phyloP scores from a whole-genome alignment of 2,888 invertebrate genomes.

The Spodoptera exigua region DNA sequence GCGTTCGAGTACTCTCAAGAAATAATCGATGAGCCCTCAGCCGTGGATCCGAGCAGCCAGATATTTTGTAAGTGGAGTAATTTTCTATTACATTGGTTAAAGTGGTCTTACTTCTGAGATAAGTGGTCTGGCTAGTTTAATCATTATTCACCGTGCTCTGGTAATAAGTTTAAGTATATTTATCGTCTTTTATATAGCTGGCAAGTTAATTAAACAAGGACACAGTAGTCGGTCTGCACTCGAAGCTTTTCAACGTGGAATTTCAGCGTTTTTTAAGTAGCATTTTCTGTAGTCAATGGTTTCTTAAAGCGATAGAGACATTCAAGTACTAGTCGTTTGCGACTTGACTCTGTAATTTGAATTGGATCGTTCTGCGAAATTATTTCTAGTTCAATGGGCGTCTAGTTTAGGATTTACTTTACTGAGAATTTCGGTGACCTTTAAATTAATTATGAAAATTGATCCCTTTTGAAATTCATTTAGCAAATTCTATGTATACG shows the following conservation, averaged over 20 bases:
- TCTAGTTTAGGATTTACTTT: slow-evolving; percentile 18
- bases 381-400: slow-evolving; percentile 11
- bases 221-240: background rate
- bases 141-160: slow-evolving; percentile 36
- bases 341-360: slow-evolving; percentile 35
- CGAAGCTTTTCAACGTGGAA: slow-evolving; percentile 4
- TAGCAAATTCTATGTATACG: background rate
- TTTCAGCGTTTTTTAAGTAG: slow-evolving; percentile 12
- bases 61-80: slow-evolving; percentile 40
- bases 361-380: slow-evolving; percentile 22
- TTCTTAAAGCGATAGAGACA: slow-evolving; percentile 16
- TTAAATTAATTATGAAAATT: slow-evolving; percentile 2
- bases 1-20: slow-evolving; percentile 20
- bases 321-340: slow-evolving; percentile 12
- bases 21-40: slow-evolving; percentile 28
- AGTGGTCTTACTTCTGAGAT: slow-evolving; percentile 26
- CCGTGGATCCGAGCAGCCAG: slow-evolving; percentile 7
- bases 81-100: slow-evolving; percentile 35
- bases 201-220: slow-evolving; percentile 22
- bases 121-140: slow-evolving; percentile 34
- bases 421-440: background rate
- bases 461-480: slow-evolving; percentile 16
- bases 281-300: slow-evolving; percentile 14
- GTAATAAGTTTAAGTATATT: slow-evolving; percentile 28
- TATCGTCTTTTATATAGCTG: slow-evolving; percentile 32